A percentile compares a stretch with the other conserved stretches of the same genome.
phyloP scores from a whole-genome alignment of 1,140 invertebrate species.

The Zaprionus vittiger region DNA sequence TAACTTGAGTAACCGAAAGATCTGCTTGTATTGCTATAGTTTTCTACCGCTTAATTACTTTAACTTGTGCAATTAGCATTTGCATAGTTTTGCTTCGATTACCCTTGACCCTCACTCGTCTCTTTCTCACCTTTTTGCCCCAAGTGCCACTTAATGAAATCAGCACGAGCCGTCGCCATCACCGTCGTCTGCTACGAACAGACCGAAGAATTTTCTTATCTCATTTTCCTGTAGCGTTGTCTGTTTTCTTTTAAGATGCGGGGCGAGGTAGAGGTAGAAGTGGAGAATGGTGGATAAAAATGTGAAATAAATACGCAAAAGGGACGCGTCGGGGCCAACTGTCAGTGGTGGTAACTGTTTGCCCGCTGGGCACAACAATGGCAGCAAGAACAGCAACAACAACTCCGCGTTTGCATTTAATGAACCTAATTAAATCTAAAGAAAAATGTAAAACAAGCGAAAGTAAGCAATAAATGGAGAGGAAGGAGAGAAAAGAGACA shows the following conservation, averaged over 20 bases:
- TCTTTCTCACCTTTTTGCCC: slow-evolving; percentile 1
- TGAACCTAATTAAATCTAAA: slow-evolving; percentile 77
- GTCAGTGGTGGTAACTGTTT: not conserved
- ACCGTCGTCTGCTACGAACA: not conserved
- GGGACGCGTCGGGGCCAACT: slow-evolving; percentile 5
- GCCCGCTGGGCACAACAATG: slow-evolving; percentile 46
- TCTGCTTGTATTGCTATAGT: not conserved
- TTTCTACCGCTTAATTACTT: not conserved
- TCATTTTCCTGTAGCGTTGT: not conserved
- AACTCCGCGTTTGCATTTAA: slow-evolving; percentile 78
- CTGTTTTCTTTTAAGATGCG: not conserved
- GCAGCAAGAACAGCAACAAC: slow-evolving; percentile 45
- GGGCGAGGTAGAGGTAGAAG: not conserved
- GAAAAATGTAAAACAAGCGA: slow-evolving; percentile 45
- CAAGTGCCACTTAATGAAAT: slow-evolving; percentile 27
- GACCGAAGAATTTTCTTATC: slow-evolving; percentile 8
- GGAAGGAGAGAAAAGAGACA: too few relatives aligned
- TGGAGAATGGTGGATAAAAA: slow-evolving; percentile 4
- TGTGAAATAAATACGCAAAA: slow-evolving; percentile 39
- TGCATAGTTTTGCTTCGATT: slow-evolving; percentile 12
- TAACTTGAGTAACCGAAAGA: not conserved
- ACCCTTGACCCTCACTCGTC: not conserved
- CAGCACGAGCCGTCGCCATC: not conserved
- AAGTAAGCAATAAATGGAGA: slow-evolving; percentile 6
- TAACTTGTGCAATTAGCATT: slow-evolving; percentile 9